phyloP scores from a whole-genome alignment of 2,113 vertebrate genomes.

The Paradoxurus hermaphroditus region DNA sequence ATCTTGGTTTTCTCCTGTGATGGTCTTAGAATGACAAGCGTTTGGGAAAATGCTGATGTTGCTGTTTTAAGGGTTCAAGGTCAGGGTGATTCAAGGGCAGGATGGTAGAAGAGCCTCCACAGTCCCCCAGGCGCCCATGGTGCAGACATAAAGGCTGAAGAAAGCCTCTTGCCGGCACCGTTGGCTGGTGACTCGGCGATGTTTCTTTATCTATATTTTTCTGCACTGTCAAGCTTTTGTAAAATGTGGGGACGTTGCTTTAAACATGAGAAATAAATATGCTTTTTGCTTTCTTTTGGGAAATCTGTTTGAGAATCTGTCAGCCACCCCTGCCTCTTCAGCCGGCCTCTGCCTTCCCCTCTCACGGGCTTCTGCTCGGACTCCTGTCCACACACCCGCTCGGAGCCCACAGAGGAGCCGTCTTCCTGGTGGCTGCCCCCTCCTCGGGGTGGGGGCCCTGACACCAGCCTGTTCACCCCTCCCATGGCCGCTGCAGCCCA shows the following conservation, averaged over 20 bases:
- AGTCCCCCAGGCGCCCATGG: rapidly evolving
- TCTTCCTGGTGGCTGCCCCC: not conserved
- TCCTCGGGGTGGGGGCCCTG: rapidly evolving
- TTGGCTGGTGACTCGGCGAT: not conserved
- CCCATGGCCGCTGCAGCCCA: too few species aligned
- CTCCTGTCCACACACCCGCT: not conserved
- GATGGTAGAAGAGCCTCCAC: rapidly evolving
- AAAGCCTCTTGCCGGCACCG: rapidly evolving
- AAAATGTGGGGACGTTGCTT: not conserved
- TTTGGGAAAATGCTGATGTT: not conserved
- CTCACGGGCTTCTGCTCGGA: not conserved
- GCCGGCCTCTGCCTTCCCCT: not conserved
- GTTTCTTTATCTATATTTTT: not conserved
- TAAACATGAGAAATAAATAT: not conserved
- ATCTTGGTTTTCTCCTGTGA: not conserved
- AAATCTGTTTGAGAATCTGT: not conserved
- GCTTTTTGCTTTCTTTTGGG: not conserved
- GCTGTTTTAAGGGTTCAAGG: too few species aligned
- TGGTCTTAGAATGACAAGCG: not conserved
- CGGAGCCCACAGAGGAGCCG: not conserved
- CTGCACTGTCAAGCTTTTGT: not conserved
- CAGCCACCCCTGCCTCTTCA: too few species aligned
- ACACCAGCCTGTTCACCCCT: not conserved
- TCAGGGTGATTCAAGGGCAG: rapidly evolving
- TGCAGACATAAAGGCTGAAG: rapidly evolving